A percentile compares a stretch with the other conserved stretches of the same genome.
phyloP scores from a whole-genome alignment of 2,888 invertebrate species.

The Cosmorhoe ocellata region DNA sequence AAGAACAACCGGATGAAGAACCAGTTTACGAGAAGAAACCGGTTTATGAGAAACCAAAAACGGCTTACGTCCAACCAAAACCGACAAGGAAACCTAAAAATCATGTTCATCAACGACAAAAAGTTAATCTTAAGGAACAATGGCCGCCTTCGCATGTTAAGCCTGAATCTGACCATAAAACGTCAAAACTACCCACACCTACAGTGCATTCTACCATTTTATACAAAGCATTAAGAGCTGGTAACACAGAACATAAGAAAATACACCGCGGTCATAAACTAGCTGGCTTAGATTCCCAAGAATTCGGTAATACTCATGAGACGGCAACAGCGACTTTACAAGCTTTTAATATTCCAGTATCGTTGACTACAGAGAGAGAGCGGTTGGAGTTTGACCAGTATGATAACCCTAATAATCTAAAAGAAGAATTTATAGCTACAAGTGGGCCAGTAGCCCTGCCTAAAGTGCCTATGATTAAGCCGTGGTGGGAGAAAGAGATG shows the following conservation, averaged over 20 bases:
- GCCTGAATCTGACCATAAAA: neutral
- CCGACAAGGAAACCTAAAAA: too few relatives aligned
- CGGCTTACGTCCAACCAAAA: too few relatives aligned
- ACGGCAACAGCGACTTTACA: neutral
- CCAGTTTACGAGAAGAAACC: neutral
- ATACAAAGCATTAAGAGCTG: neutral
- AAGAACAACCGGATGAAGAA: too few relatives aligned
- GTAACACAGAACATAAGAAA: neutral
- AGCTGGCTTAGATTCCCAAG: neutral
- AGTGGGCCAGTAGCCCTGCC: conserved; percentile 38
- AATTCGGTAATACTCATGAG: neutral
- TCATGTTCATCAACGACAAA: neutral
- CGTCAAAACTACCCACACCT: neutral
- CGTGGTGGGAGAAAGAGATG: conserved; percentile 28
- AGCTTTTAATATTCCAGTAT: conserved; percentile 2
- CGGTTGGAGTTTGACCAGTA: conserved; percentile 44
- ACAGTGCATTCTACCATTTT: conserved; percentile 1
- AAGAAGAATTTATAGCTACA: conserved; percentile 33
- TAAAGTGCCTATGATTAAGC: conserved; percentile 12
- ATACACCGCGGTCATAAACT: neutral
- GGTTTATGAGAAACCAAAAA: neutral
- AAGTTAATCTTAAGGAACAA: neutral
- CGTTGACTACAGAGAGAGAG: conserved; percentile 33
- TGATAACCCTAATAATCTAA: conserved; percentile 37
- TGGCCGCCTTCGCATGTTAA: neutral